Percentiles rank a stretch among this genome's conserved stretches.
These are phyloP conservation scores for Chamaetylas fuelleborni DNA, from an alignment of 2,113 vertebrate genomes.

Conservation along the genomic window DNA sequence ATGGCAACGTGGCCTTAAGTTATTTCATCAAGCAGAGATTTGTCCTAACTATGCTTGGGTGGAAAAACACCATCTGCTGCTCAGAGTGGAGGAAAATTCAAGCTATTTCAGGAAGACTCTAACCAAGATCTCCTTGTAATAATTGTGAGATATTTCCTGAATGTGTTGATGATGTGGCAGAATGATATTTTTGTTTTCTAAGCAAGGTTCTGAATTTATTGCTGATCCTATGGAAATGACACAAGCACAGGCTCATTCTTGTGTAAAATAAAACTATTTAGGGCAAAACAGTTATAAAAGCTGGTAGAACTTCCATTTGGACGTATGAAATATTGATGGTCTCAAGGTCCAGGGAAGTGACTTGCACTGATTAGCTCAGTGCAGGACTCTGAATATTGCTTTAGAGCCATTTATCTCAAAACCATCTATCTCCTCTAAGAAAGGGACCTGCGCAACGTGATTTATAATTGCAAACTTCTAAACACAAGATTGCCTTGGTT, in stretches of 20 bases:
- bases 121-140: neutral
- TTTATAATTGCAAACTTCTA: neutral
- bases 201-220: neutral
- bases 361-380: neutral
- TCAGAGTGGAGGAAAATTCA: neutral
- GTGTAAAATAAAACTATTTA: neutral
- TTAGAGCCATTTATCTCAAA: neutral
- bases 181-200: neutral
- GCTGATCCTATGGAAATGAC: neutral
- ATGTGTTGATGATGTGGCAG: neutral
- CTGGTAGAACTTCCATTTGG: neutral
- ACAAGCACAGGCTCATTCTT: neutral
- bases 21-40: neutral
- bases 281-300: neutral
- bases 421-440: neutral
- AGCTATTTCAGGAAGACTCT: neutral
- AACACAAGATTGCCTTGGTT: neutral
- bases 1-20: neutral
- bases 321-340: conserved; percentile 10
- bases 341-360: neutral
- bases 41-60: neutral
- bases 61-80: neutral
- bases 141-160: neutral
- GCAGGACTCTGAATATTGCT: neutral
- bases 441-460: neutral